Percentiles rank a stretch among this genome's conserved stretches.
Evolutionary conservation across 1,140 invertebrate genomes (phyloP).

Genomic region (Phymorhynchus buccinoides): DNA sequence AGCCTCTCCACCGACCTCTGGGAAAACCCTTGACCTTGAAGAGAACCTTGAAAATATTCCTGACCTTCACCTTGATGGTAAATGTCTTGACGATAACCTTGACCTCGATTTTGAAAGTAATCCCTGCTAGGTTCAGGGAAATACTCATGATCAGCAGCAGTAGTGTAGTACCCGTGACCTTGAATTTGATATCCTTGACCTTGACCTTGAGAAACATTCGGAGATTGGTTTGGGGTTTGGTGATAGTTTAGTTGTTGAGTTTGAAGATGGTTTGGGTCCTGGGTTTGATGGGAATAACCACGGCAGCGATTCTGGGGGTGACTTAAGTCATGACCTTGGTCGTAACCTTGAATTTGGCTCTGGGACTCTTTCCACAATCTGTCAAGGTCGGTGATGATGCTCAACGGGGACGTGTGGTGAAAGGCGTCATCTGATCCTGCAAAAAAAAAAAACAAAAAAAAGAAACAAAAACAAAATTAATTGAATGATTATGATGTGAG

Average conservation of each 20-base stretch:
- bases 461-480: background rate
- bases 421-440: background rate
- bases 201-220: background rate
- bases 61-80: background rate
- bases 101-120: no score
- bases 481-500: no score
- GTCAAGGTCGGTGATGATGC: background rate
- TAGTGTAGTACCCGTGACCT: background rate
- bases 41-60: background rate
- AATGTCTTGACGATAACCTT: background rate
- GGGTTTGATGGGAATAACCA: background rate
- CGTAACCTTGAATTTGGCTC: background rate
- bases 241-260: background rate
- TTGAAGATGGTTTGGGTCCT: background rate
- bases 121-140: no score
- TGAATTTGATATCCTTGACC: background rate
- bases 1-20: background rate
- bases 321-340: background rate
- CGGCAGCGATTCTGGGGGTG: background rate
- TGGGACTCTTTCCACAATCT: background rate
- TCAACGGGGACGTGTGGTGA: background rate
- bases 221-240: no score
- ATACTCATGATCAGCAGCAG: background rate
- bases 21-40: background rate
- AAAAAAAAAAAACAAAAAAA: background rate